A percentile compares a stretch with the other conserved stretches of the same genome.
Conservation (phyloP, 2,888 invertebrate species). For the Gibbula magus region DNA sequence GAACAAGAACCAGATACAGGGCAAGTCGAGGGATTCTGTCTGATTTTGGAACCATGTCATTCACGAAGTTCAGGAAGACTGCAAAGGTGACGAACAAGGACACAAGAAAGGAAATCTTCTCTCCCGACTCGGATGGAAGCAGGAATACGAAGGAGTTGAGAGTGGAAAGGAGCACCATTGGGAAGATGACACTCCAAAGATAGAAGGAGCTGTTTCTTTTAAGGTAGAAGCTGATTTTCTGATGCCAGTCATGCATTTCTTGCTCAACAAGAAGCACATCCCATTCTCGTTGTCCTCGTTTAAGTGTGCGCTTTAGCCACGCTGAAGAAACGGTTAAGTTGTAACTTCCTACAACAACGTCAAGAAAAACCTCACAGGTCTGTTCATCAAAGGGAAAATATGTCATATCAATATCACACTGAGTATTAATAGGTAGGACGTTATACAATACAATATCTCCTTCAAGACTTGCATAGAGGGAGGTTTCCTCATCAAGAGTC, state of each 20-base stretch:
- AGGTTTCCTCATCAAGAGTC: background rate
- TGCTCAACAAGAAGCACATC: background rate
- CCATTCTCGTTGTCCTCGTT: background rate
- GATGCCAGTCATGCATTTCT: background rate
- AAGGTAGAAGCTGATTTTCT: background rate
- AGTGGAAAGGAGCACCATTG: background rate
- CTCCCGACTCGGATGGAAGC: background rate
- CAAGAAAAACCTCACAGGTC: background rate
- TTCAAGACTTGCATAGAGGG: background rate
- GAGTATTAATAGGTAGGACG: background rate
- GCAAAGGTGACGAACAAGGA: background rate
- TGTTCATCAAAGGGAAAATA: background rate
- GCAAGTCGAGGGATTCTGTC: background rate
- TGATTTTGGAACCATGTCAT: background rate
- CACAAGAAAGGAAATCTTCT: slow-evolving; percentile 5
- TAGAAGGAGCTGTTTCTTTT: background rate
- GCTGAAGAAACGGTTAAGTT: background rate
- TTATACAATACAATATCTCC: background rate
- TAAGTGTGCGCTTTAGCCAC: background rate
- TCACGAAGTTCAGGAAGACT: background rate
- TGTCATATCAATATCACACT: background rate
- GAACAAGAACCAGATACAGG: background rate
- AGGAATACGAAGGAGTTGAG: background rate
- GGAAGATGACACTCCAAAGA: background rate
- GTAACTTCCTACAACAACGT: background rate